Evolutionary conservation across 1,140 invertebrate species (phyloP).

Genomic region (Aphis gossypii): DNA sequence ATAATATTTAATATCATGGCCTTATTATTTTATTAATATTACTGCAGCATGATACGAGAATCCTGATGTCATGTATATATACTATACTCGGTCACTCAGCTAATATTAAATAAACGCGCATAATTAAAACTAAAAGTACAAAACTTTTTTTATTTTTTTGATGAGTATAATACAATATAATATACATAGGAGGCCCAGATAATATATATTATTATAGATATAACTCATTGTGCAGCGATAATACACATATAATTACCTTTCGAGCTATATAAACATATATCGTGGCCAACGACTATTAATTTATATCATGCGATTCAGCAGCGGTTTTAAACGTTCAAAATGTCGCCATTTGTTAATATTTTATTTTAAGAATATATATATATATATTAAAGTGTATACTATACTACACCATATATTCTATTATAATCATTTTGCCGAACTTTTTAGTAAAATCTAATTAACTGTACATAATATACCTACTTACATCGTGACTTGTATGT

Average conservation of each 20-base stretch:
- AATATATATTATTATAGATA: neutral
- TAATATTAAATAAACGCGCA: neutral
- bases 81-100: neutral
- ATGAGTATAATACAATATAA: neutral
- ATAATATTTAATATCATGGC: neutral
- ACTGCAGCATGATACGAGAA: neutral
- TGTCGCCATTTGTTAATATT: neutral
- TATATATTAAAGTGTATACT: neutral
- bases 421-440: neutral
- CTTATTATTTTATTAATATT: conserved; percentile 9
- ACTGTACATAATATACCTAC: neutral
- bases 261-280: neutral
- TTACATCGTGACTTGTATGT: neutral
- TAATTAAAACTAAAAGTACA: conserved; percentile 32
- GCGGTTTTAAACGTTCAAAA: neutral
- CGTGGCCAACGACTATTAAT: conserved; percentile 10
- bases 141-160: neutral
- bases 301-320: neutral
- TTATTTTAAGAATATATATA: neutral
- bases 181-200: neutral
- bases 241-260: neutral
- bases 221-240: neutral
- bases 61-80: neutral
- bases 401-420: too few species aligned
- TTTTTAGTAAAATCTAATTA: neutral